Evolutionary conservation across 2,888 invertebrate species (phyloP), one percentile per base, ranked within the genome.

Genomic region (Metopia argyrocephala): DNA sequence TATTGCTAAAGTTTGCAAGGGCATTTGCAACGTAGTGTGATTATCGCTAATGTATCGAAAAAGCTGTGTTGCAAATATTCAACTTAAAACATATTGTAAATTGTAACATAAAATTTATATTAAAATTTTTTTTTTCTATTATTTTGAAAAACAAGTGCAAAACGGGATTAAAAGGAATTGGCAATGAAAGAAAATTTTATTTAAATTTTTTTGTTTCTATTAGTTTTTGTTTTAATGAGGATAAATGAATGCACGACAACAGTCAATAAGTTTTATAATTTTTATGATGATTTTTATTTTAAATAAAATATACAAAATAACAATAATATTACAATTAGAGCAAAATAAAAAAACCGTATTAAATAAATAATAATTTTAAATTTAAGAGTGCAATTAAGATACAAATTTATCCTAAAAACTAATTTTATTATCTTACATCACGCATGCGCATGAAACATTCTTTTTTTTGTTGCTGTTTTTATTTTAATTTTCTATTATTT

Each of bases 401-500:
- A 78, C 62, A 75, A 79, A 80, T 83, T 86, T 85, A 85, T 85
- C 86, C 89, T 89, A 89, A 89, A 38, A 89, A 89, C 81, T 88
- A 87, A 90, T 89, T 90, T 90, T 89, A 81, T 78, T 81, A 87
- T 90, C 90, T 89, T 88, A 90, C 90, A 90, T 90, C 90, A 90
- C 89, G 90, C 90, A 90, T 90, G 90, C 90, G 90, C 90, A 90
- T 90, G 90, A 86, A 88, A 89, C 87, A 88, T 89, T 78, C 78
- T 73, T 73, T 23, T 85, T 86, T 83, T 68, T 64, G 76, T 82
- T 82, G 74, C 66, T 71, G 25, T 70, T 69, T 76, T 45, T 18
- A 15, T 76, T 61, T 59, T 28, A 7, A 21, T 20, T 78, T 56
- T 54, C 9, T 38, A 52, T 23, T 23, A 5, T 18, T 54, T 78